A percentile compares a stretch with the other conserved stretches of the same genome.
phyloP scores from a whole-genome alignment of 2,797 vertebrate genomes.

The Ispidina picta region DNA sequence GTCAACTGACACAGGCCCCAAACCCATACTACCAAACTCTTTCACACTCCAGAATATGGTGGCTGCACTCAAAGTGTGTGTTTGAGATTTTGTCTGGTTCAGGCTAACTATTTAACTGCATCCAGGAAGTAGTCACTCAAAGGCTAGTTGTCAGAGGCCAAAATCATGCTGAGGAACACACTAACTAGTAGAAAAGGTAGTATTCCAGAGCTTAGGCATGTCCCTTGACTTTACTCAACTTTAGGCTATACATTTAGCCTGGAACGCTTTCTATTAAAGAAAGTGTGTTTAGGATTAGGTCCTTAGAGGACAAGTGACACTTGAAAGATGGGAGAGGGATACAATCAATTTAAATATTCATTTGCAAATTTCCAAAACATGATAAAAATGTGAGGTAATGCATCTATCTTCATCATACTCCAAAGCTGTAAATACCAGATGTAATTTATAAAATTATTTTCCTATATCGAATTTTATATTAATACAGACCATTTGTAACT shows the following conservation, averaged over 20 bases:
- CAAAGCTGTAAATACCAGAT: slow-evolving; percentile 61
- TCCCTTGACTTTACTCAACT: neutral
- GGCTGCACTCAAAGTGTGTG: neutral
- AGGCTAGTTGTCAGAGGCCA: neutral
- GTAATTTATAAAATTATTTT: slow-evolving; percentile 62
- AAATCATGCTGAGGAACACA: neutral
- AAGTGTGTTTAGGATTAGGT: neutral
- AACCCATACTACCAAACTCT: neutral
- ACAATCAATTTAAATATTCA: slow-evolving; percentile 61
- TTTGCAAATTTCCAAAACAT: slow-evolving; percentile 68
- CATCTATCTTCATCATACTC: slow-evolving; percentile 59
- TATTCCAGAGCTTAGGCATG: neutral
- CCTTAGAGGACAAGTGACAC: slow-evolving; percentile 18
- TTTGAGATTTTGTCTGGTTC: neutral
- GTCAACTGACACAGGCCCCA: neutral
- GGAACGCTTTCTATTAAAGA: slow-evolving; percentile 3
- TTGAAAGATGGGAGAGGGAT: slow-evolving; percentile 46
- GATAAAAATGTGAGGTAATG: slow-evolving; percentile 44
- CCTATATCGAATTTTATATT: slow-evolving; percentile 60
- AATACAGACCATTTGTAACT: slow-evolving; percentile 58
- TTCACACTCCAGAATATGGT: neutral
- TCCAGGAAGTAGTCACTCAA: neutral
- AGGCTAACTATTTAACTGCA: neutral
- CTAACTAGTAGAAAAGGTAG: neutral
- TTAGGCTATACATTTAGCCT: neutral